Evolutionary conservation across 2,888 invertebrate genomes (phyloP).

Genomic region (Cheilosia grossa): DNA sequence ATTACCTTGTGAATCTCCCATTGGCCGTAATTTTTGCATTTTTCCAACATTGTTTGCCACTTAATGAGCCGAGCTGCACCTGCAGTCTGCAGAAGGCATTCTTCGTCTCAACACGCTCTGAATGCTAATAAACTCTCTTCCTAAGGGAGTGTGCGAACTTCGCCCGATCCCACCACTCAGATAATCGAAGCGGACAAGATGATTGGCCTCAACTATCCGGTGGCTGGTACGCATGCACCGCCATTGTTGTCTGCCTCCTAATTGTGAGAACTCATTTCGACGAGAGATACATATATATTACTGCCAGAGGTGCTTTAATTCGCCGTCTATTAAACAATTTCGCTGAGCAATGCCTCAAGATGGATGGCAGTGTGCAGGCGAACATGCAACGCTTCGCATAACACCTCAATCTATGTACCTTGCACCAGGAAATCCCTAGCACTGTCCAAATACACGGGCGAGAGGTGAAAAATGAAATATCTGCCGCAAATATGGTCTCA

Average conservation of each 20-base stretch:
- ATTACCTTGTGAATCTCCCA: conserved; percentile 40
- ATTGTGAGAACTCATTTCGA: conserved; percentile 68
- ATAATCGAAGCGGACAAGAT: conserved; percentile 65
- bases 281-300: conserved; percentile 3
- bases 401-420: conserved; percentile 49
- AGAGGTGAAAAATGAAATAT: conserved; percentile 42
- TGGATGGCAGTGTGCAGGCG: conserved; percentile 36
- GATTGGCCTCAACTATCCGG: conserved; percentile 64
- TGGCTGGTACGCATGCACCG: conserved; percentile 35
- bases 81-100: conserved; percentile 64
- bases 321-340: conserved; percentile 52
- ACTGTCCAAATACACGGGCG: conserved; percentile 44
- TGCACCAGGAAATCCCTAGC: conserved; percentile 52
- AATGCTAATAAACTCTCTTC: conserved; percentile 51
- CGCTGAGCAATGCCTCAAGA: conserved; percentile 22
- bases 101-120: conserved; percentile 41
- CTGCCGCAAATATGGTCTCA: conserved; percentile 19
- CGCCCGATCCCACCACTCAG: conserved; percentile 50
- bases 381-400: conserved; percentile 67
- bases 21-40: conserved; percentile 66
- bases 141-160: conserved; percentile 42
- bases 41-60: conserved; percentile 50
- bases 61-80: conserved; percentile 62
- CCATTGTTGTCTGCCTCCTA: conserved; percentile 70
- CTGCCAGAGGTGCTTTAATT: conserved; percentile 51